Conservation (phyloP, 2,797 vertebrate genomes). For the Chelidonichthys spinosus region DNA sequence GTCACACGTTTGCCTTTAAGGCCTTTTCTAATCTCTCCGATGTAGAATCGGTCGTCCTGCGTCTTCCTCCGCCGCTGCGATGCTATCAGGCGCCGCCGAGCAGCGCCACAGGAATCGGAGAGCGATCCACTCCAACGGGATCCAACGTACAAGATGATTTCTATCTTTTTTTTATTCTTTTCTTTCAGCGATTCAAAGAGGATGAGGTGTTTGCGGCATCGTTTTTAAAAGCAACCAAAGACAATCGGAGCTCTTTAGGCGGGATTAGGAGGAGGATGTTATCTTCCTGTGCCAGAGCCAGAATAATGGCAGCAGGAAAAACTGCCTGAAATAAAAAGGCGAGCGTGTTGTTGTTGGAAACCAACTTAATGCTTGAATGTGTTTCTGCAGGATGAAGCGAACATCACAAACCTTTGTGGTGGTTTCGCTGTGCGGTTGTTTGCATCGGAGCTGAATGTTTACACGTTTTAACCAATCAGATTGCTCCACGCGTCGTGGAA, state of each 20-base stretch:
- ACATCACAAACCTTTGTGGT: background rate
- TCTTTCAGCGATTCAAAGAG: background rate
- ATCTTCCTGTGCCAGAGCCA: conserved; percentile 43
- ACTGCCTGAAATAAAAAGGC: conserved; percentile 24
- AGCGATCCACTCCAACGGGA: no score
- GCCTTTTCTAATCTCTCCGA: conserved; percentile 3
- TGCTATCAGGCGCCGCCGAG: background rate
- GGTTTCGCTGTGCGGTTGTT: background rate
- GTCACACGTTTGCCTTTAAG: conserved; percentile 25
- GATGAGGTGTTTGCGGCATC: background rate
- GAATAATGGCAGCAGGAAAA: conserved; percentile 40
- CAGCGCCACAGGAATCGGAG: conserved; percentile 4
- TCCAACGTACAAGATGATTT: conserved; percentile 18
- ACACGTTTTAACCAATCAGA: no score
- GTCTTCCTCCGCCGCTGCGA: background rate
- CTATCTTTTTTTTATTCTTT: background rate
- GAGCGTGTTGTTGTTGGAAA: conserved; percentile 24
- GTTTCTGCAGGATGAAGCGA: conserved; percentile 2
- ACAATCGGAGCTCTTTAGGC: conserved; percentile 45
- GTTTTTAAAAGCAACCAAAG: conserved; percentile 29
- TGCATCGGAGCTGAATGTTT: no score
- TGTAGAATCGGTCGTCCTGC: background rate
- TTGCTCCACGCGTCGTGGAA: no score
- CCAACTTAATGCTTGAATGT: conserved; percentile 17
- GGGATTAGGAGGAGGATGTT: conserved; percentile 41